A percentile compares a stretch with the other conserved stretches of the same genome.
Evolutionary conservation across 2,888 invertebrate species (phyloP).

Genomic region (Byasa hedistus): DNA sequence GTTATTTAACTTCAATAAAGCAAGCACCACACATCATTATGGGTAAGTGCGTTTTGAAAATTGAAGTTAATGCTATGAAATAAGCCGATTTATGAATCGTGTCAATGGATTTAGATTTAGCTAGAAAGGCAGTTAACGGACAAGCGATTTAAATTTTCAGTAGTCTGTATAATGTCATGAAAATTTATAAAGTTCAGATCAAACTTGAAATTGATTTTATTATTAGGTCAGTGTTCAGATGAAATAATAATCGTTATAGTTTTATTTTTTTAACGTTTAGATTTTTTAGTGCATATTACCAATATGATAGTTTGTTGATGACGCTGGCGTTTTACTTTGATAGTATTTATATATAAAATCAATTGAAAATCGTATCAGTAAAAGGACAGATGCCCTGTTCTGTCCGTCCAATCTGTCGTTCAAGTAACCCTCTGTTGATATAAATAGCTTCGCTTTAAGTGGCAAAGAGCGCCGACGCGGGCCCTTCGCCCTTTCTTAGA

Average conservation of each 20-base stretch:
- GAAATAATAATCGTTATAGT: too few species aligned
- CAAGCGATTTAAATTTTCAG: conserved; percentile 29
- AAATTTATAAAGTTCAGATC: too few species aligned
- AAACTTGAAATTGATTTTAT: too few species aligned
- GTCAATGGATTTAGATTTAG: conserved; percentile 52
- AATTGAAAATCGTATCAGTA: conserved; percentile 32
- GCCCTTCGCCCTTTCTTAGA: conserved; percentile 63
- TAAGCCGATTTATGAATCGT: conserved; percentile 35
- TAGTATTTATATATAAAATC: not conserved
- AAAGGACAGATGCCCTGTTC: conserved; percentile 58
- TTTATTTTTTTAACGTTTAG: too few species aligned
- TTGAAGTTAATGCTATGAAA: conserved; percentile 37
- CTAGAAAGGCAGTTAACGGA: conserved; percentile 56
- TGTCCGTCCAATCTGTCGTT: conserved; percentile 56
- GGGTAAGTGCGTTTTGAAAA: conserved; percentile 34
- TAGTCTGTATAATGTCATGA: not conserved
- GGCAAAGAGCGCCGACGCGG: conserved; percentile 70
- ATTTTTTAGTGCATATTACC: too few species aligned
- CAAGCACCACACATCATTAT: conserved; percentile 32
- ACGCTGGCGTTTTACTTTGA: not conserved
- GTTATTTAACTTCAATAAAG: conserved; percentile 16
- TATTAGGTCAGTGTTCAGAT: too few species aligned
- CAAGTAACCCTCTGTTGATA: conserved; percentile 58
- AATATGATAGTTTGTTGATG: not conserved
- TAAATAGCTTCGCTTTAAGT: conserved; percentile 76